phyloP scores from a whole-genome alignment of 2,113 vertebrate genomes.

The Ranitomeya imitator region DNA sequence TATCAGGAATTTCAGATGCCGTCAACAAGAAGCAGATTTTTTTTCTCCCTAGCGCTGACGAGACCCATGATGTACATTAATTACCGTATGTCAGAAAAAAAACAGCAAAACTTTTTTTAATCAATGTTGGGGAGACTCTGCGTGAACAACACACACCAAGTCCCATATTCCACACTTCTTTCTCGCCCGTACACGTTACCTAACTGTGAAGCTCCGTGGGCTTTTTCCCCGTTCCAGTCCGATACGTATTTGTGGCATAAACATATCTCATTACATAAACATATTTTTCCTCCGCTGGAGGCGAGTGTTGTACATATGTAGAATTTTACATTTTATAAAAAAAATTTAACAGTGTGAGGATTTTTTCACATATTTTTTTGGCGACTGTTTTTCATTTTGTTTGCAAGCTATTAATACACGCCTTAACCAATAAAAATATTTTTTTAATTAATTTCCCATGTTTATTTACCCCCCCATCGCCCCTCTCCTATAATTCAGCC shows the following conservation, averaged over 20 bases:
- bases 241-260: neutral
- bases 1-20: neutral
- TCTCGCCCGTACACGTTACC: neutral
- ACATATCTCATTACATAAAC: constrained; percentile 21
- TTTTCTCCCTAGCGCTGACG: neutral
- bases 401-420: constrained; percentile 13
- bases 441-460: constrained; percentile 20
- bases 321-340: neutral
- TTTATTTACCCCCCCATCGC: neutral
- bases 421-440: constrained; percentile 39
- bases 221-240: neutral
- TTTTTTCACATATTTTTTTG: neutral
- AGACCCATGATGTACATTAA: neutral
- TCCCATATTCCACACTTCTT: neutral
- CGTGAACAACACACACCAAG: neutral
- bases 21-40: neutral
- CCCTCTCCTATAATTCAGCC: neutral
- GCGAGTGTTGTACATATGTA: constrained; percentile 11
- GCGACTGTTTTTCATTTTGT: constrained; percentile 18
- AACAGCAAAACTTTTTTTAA: neutral
- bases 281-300: neutral
- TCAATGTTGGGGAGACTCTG: neutral
- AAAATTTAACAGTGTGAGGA: constrained; percentile 11
- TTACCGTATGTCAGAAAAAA: neutral
- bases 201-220: neutral